Conservation (phyloP, 2,797 vertebrate genomes). For the Takifugu rubripes region DNA sequence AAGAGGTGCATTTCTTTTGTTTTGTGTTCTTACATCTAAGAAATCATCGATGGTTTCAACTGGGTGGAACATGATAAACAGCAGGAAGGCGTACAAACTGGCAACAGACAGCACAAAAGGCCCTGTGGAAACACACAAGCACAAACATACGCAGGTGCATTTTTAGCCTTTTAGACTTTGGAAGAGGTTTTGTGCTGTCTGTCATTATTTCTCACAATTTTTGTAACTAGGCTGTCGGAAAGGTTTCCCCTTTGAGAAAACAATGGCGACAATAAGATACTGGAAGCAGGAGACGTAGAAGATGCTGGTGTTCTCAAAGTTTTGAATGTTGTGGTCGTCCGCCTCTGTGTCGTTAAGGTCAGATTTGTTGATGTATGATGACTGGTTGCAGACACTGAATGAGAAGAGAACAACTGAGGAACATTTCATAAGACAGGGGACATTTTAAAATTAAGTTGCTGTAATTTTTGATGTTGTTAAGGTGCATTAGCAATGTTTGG, state of each 20-base stretch:
- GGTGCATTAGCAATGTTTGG: background rate
- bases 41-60: constrained; percentile 74
- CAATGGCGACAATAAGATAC: constrained; percentile 93
- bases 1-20: background rate
- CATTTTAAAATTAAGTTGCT: background rate
- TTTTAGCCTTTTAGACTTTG: background rate
- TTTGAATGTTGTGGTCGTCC: constrained; percentile 86
- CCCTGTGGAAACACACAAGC: constrained; percentile 56
- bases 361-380: constrained; percentile 50
- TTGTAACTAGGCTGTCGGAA: constrained; percentile 97
- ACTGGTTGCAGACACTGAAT: constrained; percentile 80
- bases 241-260: constrained; percentile 98
- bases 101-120: constrained; percentile 84
- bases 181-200: too few species aligned
- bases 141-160: constrained; percentile 17
- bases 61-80: constrained; percentile 88
- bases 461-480: background rate
- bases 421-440: background rate
- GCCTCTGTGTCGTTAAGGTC: constrained; percentile 69
- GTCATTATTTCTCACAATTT: constrained; percentile 80
- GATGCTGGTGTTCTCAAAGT: constrained; percentile 94
- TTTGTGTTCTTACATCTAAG: constrained; percentile 83
- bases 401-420: constrained; percentile 8
- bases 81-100: constrained; percentile 82
- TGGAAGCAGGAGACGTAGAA: constrained; percentile 97